Base-by-base conservation (phyloP, 2,113 vertebrate species). In the Amazona vittata region DNA sequence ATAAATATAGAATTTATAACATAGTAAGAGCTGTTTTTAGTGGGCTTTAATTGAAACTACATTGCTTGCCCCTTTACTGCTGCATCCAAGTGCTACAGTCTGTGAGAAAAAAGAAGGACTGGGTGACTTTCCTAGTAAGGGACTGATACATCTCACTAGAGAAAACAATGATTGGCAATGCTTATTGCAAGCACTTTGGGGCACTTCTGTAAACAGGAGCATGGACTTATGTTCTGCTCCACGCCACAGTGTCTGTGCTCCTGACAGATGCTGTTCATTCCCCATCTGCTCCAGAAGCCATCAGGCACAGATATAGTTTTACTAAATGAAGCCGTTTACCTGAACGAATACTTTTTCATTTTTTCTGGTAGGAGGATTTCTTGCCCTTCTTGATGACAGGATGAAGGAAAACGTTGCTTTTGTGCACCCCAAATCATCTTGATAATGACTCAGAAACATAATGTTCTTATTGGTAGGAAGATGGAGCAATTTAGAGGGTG, bases 1-100 rank as follows among this genome's bases (percentile, higher is more conserved):
- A 97, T 97, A 97, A 98, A 98, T 98, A 97, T 97, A 98, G 96
- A 97, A 97, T 97, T 98, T 97, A 97, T 97, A 97, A 96, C 97
- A 97, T 97, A 97, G 95, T 97, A 98, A 97, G 96, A 97, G 95
- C 96, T 75, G 90, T 89, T 96, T 97, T 98, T 97, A 96, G 95
- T 97, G 94, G 92, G 84, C 89, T 86, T 96, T 98, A 97, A 98
- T 98, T 98, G 96, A 97, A 98, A 97, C 91, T 96, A 95, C 92
- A 95, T 97, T 97, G 92, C 88, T 87, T 91, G 70, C 80, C 92
- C 84, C 82, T 94, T 67, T 83, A 41, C 79, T 92, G 81, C 83
- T 92, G 65, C 41, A 29, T 86, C 87, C 67, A 15, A 47, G 37
- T 79, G 81, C 73, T 88, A 78, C 65, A 79, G 70, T 19, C 69